Base-by-base conservation (phyloP, 2,888 invertebrate species). In the Rhamphomyia laevipes region DNA sequence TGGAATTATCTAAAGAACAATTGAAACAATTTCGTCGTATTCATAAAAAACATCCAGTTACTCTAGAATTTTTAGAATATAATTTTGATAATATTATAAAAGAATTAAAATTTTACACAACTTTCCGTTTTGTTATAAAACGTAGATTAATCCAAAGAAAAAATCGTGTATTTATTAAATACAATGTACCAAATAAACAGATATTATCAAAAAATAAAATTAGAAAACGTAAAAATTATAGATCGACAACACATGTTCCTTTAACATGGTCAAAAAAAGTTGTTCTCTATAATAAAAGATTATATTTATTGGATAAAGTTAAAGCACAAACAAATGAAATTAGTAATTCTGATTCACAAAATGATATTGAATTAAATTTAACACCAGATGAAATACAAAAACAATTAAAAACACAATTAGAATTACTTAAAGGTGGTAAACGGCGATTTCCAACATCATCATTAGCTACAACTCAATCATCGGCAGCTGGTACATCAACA, bases 371-470 rank as follows among this genome's bases (percentile, higher is more conserved):
- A 18, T 37, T 17, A 9, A 48, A 47, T 10, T 46, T 57, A 38
- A 55, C 46, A 1, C 51, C 56, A n/a, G 62, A 63, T 13, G 64
- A 66, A 49, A 53, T 69, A 10, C 61, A 62, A 46, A 63, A 63
- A 49, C 61, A 65, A 48, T 51, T 68, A 50, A 68, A 67, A 48
- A 58, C 68, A 40, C 68, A 70, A 46, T 55, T 68, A 44, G 63
- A 66, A 50, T 48, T 70, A 31, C 50, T 68, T 1, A 65, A 64
- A 50, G 63, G 51, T 42, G 56, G 61, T 11, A 65, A 65, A 38
- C 59, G n/a, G n/a, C n/a, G 65, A 1, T 59, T 53, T 1, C n/a
- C 23, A 27, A 27, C 23, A n/a, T n/a, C 47, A 12, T 16, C 23
- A 7, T 16, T 35, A 16, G 4, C 23, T 27, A 27, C 9, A 27